Base-by-base conservation (phyloP, 2,797 vertebrate genomes). In the Rhincodon typus region DNA sequence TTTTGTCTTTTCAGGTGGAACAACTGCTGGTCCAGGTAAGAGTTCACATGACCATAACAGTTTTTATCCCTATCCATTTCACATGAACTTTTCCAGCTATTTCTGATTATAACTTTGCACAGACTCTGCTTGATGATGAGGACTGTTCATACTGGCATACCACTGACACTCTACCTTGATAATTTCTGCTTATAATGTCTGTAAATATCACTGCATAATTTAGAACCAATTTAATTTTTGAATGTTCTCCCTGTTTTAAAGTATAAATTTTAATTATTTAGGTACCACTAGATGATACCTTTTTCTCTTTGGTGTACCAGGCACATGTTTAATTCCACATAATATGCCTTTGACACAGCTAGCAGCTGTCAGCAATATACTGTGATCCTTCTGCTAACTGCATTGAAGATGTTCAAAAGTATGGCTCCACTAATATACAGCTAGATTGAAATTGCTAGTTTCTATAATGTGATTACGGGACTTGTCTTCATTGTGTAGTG, bases 21-120 rank as follows among this genome's bases (percentile, higher is more conserved):
- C 67, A 94, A 21, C 94, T 50, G 94, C 70, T 72, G 94, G 70
- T 53, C 10, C 94, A 94, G 94, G 94, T 94, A 94, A 94, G 94
- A 94, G 30, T 53, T 74, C 7, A 53, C 25, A 74, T 72, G 4
- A 53, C n/a, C 27, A 74, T n/a, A 27, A 74, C 8, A 94, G 34
- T 34, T 94, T 74, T 72, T 27, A 72, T 13, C 6, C 23, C 13
- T 30, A 53, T 50, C 42, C 70, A 94, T 30, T 30, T 74, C 13
- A 50, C 42, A 70, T n/a, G 15, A 74, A 72, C 27, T 34, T 8
- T 8, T 93, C 34, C n/a, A 53, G 94, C 5, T 50, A 34, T 53
- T 72, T 94, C 12, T 30, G 70, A 74, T 94, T 84, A 67, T 57
- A 50, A 30, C 34, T 74, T 53, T 3, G 30, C 13, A 0, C 46